phyloP scores from a whole-genome alignment of 2,113 vertebrate species.

The Trematocara nigrifrons region DNA sequence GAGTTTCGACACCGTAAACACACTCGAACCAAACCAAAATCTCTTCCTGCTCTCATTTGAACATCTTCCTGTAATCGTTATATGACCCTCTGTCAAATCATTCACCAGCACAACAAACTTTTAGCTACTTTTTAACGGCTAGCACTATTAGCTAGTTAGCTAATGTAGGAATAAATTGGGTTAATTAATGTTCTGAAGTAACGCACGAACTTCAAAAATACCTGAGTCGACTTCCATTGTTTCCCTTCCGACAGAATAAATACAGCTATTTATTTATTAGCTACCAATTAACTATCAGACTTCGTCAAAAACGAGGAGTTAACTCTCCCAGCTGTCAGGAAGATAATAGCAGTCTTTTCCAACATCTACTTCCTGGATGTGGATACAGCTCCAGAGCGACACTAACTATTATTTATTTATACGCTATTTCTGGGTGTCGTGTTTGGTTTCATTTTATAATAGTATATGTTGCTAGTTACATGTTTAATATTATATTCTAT shows the following conservation, averaged over 20 bases:
- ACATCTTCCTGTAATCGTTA: background rate
- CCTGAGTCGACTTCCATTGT: conserved; percentile 60
- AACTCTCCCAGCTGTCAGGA: background rate
- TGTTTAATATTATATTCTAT: background rate
- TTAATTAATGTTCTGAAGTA: background rate
- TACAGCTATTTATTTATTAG: background rate
- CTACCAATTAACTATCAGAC: background rate
- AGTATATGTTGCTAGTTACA: background rate
- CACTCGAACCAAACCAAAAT: background rate
- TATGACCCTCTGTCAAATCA: background rate
- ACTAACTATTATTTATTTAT: background rate
- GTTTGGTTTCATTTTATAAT: background rate
- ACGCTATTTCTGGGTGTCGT: background rate
- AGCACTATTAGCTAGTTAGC: conserved; percentile 17
- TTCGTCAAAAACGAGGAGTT: background rate
- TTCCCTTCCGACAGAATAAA: background rate
- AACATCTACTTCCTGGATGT: conserved; percentile 50
- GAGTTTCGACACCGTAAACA: background rate
- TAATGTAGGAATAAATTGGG: background rate
- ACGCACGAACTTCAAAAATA: background rate
- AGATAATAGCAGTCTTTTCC: background rate
- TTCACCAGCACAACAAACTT: background rate
- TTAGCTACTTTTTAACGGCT: background rate
- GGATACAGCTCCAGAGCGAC: background rate
- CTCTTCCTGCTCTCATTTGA: background rate